Evolutionary conservation across 2,888 invertebrate genomes (phyloP), one percentile per base, ranked within the genome.

Genomic region (Blastobasis adustella): DNA sequence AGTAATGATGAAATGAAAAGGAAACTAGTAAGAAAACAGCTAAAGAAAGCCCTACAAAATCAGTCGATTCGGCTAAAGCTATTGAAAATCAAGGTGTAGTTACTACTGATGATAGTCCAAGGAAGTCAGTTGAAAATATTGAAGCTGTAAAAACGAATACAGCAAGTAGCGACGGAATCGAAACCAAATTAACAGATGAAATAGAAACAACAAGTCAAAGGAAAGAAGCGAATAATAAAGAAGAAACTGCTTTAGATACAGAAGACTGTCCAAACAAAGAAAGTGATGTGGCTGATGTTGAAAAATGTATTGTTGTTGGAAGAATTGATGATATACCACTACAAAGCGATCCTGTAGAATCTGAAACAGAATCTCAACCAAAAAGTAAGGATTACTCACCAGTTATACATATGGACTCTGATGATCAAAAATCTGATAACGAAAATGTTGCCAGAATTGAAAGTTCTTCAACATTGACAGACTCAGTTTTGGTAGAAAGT

Each of bases 281-380:
- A 37, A 37, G 10, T 37, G 47, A 45, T 52, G 47, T 48, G n/a
- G 55, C 46, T 51, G 49, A 54, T 36, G 49, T 2, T 6, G 54
- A 63, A 40, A 60, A 55, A 49, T 44, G 51, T 1, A 45, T 63
- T 48, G 60, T 58, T 40, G 57, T 55, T 36, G 47, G 36, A 10
- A 52, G 50, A 10, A 55, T 59, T 41, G 51, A 56, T 40, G 60
- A 63, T 40, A 58, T 60, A 53, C 59, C 61, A 10, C 36, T 59
- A 43, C n/a, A 49, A 46, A 7, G 44, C 4, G 49, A 60, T 51
- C 6, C 9, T 37, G 40, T 23, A 23, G 23, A 23, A 23, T 23
- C 23, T 23, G 23, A 23, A 23, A 3, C 3, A 3, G 23, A 23
- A 23, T 23, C 23, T 23, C 23, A 23, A 23, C 3, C 23, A 2